Evolutionary conservation across 2,113 vertebrate genomes (phyloP).

Genomic region (pig (Sus scrofa)): DNA sequence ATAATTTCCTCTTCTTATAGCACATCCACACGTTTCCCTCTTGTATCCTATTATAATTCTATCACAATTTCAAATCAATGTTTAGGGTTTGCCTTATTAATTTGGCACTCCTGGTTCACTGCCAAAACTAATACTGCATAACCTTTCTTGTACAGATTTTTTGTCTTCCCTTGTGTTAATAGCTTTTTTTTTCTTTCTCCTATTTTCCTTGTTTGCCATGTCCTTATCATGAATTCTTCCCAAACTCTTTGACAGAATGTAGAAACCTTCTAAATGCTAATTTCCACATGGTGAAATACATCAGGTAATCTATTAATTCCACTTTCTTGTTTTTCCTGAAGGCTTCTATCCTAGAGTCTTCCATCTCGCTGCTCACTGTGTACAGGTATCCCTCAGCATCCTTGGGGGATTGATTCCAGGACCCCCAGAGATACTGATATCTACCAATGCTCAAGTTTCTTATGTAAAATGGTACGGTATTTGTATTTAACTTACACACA

Average conservation of each 20-base stretch:
- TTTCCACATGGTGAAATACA: slow-evolving; percentile 2
- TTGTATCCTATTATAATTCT: background rate
- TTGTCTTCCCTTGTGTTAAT: background rate
- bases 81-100: slow-evolving; percentile 1
- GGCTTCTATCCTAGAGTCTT: background rate
- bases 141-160: background rate
- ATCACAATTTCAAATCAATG: slow-evolving; percentile 12
- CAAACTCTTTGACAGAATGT: slow-evolving; percentile 3
- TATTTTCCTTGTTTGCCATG: background rate
- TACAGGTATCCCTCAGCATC: background rate
- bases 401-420: background rate
- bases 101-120: background rate
- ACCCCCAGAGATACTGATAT: background rate
- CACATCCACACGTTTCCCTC: background rate
- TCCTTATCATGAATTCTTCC: background rate
- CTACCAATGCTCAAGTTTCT: background rate
- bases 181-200: background rate
- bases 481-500: background rate
- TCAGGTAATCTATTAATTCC: background rate
- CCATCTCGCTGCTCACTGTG: background rate
- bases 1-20: slow-evolving; percentile 13
- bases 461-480: background rate
- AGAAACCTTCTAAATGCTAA: slow-evolving; percentile 12
- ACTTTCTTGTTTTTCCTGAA: background rate
- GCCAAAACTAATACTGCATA: background rate